These are phyloP conservation scores for Leucopsar rothschildi DNA, from an alignment of 2,113 vertebrate genomes.

Conservation along the genomic window DNA sequence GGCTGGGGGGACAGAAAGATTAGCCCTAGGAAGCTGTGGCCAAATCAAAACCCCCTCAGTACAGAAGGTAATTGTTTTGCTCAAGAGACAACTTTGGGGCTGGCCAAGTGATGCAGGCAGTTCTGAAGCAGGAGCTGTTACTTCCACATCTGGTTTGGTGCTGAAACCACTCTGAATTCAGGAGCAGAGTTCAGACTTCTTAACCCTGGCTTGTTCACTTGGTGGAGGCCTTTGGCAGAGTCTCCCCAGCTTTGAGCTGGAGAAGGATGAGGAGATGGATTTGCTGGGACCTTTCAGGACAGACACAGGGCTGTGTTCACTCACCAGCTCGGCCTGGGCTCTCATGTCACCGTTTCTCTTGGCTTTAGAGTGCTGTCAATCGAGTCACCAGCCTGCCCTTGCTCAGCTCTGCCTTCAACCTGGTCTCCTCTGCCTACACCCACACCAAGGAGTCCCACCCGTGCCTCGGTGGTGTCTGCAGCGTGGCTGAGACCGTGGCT, in stretches of 20 bases:
- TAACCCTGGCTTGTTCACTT: neutral
- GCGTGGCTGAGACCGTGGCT: slow-evolving; percentile 81
- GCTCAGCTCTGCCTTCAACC: slow-evolving; percentile 82
- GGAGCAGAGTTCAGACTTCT: neutral
- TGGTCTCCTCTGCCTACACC: slow-evolving; percentile 80
- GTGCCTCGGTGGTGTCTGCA: slow-evolving; percentile 81
- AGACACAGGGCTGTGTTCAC: rapidly evolving
- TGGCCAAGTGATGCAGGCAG: neutral
- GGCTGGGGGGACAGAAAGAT: neutral
- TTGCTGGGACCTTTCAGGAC: neutral
- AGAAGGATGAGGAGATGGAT: neutral
- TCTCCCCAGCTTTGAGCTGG: neutral
- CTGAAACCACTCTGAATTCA: neutral
- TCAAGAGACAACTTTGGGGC: neutral
- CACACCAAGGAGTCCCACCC: slow-evolving; percentile 86
- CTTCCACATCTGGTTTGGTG: neutral
- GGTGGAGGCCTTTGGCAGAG: neutral
- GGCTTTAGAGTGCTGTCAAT: slow-evolving; percentile 73
- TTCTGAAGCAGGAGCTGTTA: neutral
- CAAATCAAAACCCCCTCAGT: neutral
- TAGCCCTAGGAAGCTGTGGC: neutral
- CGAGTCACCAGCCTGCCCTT: slow-evolving; percentile 82
- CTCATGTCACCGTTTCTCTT: neutral
- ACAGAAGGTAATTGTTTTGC: neutral
- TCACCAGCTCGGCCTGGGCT: neutral